phyloP scores from a whole-genome alignment of 2,113 vertebrate species.

The Orientallactaga bullata region DNA sequence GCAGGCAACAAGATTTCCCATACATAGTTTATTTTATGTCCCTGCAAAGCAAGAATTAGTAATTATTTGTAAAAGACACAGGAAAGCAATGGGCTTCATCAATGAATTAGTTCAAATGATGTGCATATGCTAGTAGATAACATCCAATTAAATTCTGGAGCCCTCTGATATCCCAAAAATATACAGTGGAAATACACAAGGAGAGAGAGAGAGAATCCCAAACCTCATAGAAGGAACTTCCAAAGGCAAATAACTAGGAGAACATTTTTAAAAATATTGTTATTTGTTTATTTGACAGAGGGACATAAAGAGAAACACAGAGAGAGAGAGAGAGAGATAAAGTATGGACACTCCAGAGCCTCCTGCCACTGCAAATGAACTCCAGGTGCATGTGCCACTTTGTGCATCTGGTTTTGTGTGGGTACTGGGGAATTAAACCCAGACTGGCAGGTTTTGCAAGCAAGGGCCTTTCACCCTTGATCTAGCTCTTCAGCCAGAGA shows the following conservation, averaged over 20 bases:
- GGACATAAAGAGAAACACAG: too few species aligned
- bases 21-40: background rate
- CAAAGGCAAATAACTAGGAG: constrained; percentile 28
- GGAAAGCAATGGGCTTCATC: background rate
- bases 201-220: background rate
- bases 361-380: too few species aligned
- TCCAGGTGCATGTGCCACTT: too few species aligned
- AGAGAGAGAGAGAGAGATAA: too few species aligned
- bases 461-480: too few species aligned
- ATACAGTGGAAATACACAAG: background rate
- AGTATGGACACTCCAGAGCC: too few species aligned
- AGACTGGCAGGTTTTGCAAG: too few species aligned
- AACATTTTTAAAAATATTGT: background rate
- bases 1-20: too few species aligned
- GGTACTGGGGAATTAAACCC: too few species aligned
- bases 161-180: background rate
- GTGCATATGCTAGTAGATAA: background rate
- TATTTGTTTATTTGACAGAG: too few species aligned
- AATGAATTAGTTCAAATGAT: background rate
- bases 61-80: background rate
- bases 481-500: too few species aligned
- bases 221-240: constrained; percentile 54
- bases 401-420: too few species aligned
- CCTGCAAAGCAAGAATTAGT: background rate
- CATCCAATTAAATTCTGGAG: background rate